Evolutionary conservation across 2,888 invertebrate genomes (phyloP).

Genomic region (Ormyrus labotus): DNA sequence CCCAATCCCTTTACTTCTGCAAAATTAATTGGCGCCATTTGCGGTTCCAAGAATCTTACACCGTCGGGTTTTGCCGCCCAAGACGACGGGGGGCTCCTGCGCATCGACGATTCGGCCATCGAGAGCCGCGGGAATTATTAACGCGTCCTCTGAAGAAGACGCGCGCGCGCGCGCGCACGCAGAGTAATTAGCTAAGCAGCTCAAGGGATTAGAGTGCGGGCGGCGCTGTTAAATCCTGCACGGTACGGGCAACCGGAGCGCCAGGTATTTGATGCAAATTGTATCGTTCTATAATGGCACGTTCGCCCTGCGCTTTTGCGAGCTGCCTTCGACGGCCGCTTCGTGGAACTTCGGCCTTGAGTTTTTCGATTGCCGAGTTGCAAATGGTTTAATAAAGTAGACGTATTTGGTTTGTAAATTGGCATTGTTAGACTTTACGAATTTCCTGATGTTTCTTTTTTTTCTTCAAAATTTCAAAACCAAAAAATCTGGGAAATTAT

Average conservation of each 20-base stretch:
- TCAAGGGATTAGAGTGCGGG: constrained; percentile 61
- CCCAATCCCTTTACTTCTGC: too few relatives aligned
- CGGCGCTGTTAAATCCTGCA: background rate
- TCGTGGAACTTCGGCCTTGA: too few relatives aligned
- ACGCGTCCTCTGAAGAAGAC: constrained; percentile 22
- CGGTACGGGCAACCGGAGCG: background rate
- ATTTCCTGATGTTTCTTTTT: too few relatives aligned
- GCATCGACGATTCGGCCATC: constrained; percentile 10
- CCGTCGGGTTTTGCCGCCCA: background rate
- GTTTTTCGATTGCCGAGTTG: too few relatives aligned
- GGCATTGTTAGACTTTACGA: too few relatives aligned
- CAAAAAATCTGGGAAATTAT: too few relatives aligned
- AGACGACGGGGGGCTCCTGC: background rate
- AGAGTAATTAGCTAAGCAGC: constrained; percentile 65
- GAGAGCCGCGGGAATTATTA: constrained; percentile 62
- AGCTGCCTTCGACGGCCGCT: too few relatives aligned
- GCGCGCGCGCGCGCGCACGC: constrained; percentile 50
- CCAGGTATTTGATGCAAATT: constrained; percentile 8
- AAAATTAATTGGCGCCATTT: too few relatives aligned
- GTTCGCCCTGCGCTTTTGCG: background rate
- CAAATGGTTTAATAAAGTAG: too few relatives aligned
- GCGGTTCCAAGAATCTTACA: too few relatives aligned
- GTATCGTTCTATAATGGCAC: constrained; percentile 20
- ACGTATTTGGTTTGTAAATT: too few relatives aligned
- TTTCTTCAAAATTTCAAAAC: too few relatives aligned